Evolutionary conservation across 2,888 invertebrate genomes (phyloP).

Genomic region (Acleris holmiana): DNA sequence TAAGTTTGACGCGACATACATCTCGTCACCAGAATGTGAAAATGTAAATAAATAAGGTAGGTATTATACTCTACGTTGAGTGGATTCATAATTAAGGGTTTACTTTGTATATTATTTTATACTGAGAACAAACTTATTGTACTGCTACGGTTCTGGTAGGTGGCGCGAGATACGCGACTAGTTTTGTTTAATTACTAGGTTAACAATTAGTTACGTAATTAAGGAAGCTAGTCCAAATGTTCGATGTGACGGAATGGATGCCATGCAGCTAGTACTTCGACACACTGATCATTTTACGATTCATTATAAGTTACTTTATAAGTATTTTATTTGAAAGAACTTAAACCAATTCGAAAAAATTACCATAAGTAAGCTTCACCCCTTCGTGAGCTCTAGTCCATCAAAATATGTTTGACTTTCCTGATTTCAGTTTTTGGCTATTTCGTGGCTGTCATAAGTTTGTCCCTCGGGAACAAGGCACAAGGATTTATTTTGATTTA

Average conservation of each 20-base stretch:
- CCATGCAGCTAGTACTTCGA: conserved; percentile 61
- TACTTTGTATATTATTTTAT: conserved; percentile 62
- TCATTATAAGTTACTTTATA: conserved; percentile 35
- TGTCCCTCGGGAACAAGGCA: conserved; percentile 56
- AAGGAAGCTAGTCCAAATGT: conserved; percentile 83
- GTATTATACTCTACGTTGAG: conserved; percentile 37
- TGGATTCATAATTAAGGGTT: conserved; percentile 49
- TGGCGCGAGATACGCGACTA: conserved; percentile 71
- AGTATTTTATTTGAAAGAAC: conserved; percentile 22
- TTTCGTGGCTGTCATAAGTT: conserved; percentile 56
- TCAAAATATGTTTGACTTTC: conserved; percentile 68
- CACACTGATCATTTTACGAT: conserved; percentile 35
- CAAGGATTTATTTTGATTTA: conserved; percentile 72
- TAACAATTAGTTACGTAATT: conserved; percentile 73
- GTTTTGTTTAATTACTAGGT: conserved; percentile 81
- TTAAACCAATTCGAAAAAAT: conserved; percentile 27
- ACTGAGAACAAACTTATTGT: conserved; percentile 55
- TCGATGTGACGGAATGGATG: conserved; percentile 80
- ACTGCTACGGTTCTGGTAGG: conserved; percentile 61
- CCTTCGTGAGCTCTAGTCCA: conserved; percentile 82
- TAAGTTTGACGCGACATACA: conserved; percentile 35
- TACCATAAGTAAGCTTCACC: conserved; percentile 50
- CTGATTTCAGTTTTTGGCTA: conserved; percentile 52
- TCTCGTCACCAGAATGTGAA: conserved; percentile 37
- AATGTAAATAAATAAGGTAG: conserved; percentile 62